A percentile compares a stretch with the other conserved stretches of the same genome.
Conservation (phyloP, 2,797 vertebrate genomes). For the Alectoris magna region DNA sequence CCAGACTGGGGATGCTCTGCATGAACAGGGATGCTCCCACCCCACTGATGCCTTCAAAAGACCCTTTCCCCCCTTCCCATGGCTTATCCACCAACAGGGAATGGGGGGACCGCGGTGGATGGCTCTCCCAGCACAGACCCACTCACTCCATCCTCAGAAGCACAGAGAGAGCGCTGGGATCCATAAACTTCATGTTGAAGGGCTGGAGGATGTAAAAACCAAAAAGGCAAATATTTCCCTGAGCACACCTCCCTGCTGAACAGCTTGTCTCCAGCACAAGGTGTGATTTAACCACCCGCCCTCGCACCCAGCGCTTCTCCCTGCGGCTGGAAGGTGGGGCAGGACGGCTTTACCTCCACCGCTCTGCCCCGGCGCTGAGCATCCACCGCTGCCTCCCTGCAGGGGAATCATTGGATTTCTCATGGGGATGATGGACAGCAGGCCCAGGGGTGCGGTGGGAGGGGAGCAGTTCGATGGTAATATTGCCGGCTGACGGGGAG, state of each 20-base stretch:
- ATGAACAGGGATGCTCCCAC: background rate
- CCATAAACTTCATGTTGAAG: background rate
- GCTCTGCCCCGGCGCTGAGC: background rate
- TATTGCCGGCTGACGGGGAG: constrained; percentile 32
- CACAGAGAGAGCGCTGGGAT: background rate
- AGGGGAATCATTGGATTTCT: background rate
- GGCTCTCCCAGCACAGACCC: background rate
- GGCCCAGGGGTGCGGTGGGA: background rate
- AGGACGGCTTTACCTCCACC: background rate
- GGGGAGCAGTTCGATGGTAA: background rate
- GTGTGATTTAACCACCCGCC: constrained; percentile 72
- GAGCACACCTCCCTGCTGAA: constrained; percentile 52
- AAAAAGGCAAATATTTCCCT: background rate
- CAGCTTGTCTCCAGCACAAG: constrained; percentile 66
- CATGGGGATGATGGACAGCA: background rate
- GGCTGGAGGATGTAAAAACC: background rate
- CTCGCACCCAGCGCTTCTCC: constrained; percentile 50
- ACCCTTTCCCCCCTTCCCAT: background rate
- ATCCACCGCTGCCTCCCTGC: background rate
- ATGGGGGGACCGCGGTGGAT: background rate
- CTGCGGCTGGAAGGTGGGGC: constrained; percentile 55
- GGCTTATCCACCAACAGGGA: background rate
- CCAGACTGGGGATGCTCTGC: background rate
- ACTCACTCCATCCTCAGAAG: background rate
- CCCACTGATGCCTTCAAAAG: background rate